Percentiles rank a stretch among this genome's conserved stretches.
Conservation (phyloP, 2,113 vertebrate genomes). For the Aegotheles bennettii region DNA sequence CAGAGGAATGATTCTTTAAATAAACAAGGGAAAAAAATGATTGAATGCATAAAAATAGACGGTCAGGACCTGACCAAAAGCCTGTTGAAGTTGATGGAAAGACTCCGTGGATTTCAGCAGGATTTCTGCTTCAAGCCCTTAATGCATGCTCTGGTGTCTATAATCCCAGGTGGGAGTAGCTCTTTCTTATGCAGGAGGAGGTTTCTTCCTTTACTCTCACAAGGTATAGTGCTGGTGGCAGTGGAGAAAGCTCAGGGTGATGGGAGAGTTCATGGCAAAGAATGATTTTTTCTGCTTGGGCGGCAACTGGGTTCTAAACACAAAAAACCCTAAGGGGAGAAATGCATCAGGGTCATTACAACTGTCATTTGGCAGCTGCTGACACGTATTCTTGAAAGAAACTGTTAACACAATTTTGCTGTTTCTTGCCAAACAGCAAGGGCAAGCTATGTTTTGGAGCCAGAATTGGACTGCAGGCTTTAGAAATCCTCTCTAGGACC, state of each 20-base stretch:
- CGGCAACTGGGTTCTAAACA: constrained; percentile 7
- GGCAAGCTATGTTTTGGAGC: constrained; percentile 6
- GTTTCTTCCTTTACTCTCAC: background rate
- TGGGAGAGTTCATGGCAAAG: constrained; percentile 15
- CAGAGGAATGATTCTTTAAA: background rate
- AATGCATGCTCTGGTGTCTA: background rate
- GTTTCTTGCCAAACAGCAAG: constrained; percentile 25
- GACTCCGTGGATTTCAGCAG: background rate
- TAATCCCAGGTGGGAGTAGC: background rate
- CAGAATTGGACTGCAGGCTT: background rate
- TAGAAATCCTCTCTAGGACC: background rate
- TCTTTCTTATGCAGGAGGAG: background rate
- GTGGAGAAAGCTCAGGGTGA: background rate
- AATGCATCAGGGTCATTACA: constrained; percentile 55
- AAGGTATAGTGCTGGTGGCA: background rate
- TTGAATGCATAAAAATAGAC: background rate
- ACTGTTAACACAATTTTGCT: constrained; percentile 49
- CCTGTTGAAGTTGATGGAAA: background rate
- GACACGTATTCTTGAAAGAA: constrained; percentile 44
- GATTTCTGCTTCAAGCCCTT: background rate
- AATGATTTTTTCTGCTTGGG: background rate
- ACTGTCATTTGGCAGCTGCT: constrained; percentile 47
- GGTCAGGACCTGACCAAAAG: background rate
- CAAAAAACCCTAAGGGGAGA: constrained; percentile 34
- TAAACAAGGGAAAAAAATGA: constrained; percentile 43